A percentile compares a stretch with the other conserved stretches of the same genome.
phyloP scores from a whole-genome alignment of 2,113 vertebrate species.

The Oplegnathus fasciatus region DNA sequence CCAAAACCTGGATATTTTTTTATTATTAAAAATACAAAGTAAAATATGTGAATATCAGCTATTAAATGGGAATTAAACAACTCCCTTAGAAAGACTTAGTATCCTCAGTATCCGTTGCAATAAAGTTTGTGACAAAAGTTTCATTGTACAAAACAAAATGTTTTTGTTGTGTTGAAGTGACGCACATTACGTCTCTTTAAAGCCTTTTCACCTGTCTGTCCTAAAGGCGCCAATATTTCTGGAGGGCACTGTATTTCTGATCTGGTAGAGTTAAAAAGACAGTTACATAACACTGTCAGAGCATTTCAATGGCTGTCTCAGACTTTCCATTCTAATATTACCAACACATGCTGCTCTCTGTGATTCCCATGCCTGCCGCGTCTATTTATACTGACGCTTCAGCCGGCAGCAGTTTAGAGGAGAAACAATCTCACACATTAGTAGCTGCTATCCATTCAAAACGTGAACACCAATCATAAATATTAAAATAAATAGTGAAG shows the following conservation, averaged over 20 bases:
- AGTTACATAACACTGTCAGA: conserved; percentile 78
- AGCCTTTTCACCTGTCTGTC: conserved; percentile 61
- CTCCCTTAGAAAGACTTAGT: not conserved
- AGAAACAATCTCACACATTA: conserved; percentile 58
- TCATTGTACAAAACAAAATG: not conserved
- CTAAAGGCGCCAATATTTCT: conserved; percentile 75
- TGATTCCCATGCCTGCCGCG: conserved; percentile 72
- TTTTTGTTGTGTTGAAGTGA: conserved; percentile 2
- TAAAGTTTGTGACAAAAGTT: not conserved
- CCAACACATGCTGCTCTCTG: conserved; percentile 78
- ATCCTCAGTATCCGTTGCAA: not conserved
- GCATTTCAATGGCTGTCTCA: conserved; percentile 82
- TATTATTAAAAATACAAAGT: no score
- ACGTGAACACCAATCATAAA: conserved; percentile 8
- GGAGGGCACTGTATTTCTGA: conserved; percentile 73
- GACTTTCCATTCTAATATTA: conserved; percentile 86
- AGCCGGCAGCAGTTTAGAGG: conserved; percentile 56
- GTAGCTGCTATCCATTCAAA: conserved; percentile 11
- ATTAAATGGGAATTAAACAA: not conserved
- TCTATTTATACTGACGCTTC: conserved; percentile 80
- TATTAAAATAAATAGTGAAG: conserved; percentile 1
- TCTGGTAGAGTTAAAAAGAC: conserved; percentile 76
- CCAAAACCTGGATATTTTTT: not conserved
- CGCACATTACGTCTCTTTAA: conserved; percentile 19
- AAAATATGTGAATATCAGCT: not conserved